Percentiles rank a stretch among this genome's conserved stretches.
phyloP scores from a whole-genome alignment of 2,888 invertebrate genomes.

The Cactoblastis cactorum region DNA sequence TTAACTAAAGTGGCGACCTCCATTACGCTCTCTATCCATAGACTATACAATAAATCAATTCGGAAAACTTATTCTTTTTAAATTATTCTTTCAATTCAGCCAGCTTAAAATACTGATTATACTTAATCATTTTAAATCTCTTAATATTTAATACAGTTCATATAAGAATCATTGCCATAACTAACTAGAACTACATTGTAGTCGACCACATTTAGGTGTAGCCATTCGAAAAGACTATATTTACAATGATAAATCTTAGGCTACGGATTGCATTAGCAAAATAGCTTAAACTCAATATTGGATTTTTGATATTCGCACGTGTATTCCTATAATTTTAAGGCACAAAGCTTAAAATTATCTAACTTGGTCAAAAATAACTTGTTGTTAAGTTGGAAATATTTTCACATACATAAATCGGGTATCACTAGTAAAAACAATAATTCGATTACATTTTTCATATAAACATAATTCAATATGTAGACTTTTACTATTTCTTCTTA shows the following conservation, averaged over 20 bases:
- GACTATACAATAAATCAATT: not conserved
- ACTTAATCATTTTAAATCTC: not conserved
- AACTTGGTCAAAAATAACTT: not conserved
- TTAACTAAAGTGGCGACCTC: too few species aligned
- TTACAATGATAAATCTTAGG: not conserved
- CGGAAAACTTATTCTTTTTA: not conserved
- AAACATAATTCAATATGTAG: too few species aligned
- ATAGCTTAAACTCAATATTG: not conserved
- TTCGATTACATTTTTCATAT: too few species aligned
- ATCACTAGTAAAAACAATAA: too few species aligned
- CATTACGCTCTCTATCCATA: too few species aligned
- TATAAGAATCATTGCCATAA: not conserved
- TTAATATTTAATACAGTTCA: not conserved
- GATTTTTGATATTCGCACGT: not conserved
- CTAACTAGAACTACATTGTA: not conserved
- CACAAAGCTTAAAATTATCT: not conserved
- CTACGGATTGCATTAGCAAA: not conserved
- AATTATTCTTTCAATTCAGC: not conserved
- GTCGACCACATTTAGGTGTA: not conserved
- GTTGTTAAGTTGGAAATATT: too few species aligned
- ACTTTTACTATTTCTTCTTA: too few species aligned
- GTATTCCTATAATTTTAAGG: slow-evolving; percentile 1
- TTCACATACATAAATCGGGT: too few species aligned
- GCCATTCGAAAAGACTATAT: not conserved
- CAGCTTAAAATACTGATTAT: not conserved